Percentiles rank a stretch among this genome's conserved stretches.
Evolutionary conservation across 2,888 invertebrate genomes (phyloP).

Genomic region (Drosophila lutescens): DNA sequence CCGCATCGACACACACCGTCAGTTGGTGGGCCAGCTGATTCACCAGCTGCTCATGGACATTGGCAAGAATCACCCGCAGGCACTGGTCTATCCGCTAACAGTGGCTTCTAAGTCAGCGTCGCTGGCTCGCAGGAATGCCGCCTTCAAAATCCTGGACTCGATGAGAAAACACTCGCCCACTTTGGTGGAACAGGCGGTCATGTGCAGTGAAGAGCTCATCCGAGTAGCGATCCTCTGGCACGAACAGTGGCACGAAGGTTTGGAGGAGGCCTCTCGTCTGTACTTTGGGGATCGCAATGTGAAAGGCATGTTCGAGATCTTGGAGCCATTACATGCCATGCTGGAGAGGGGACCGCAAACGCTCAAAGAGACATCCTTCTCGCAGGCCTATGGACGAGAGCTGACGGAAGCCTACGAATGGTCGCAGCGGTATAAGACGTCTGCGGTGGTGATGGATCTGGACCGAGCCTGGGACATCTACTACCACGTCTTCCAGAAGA

Average conservation of each 20-base stretch:
- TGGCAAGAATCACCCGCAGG: slow-evolving; percentile 98
- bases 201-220: slow-evolving; percentile 98
- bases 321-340: slow-evolving; percentile 97
- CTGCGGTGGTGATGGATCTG: slow-evolving; percentile 94
- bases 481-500: slow-evolving; percentile 98
- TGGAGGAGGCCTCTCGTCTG: slow-evolving; percentile 96
- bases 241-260: slow-evolving; percentile 99
- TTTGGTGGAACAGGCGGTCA: slow-evolving; percentile 97
- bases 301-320: slow-evolving; percentile 97
- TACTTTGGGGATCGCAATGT: slow-evolving; percentile 99
- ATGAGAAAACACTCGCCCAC: slow-evolving; percentile 97
- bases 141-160: slow-evolving; percentile 96
- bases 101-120: slow-evolving; percentile 98
- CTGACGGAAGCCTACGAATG: slow-evolving; percentile 97
- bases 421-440: slow-evolving; percentile 95
- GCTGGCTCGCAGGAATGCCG: slow-evolving; percentile 92
- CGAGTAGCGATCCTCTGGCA: slow-evolving; percentile 99
- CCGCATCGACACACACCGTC: slow-evolving; percentile 95
- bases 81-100: slow-evolving; percentile 97
- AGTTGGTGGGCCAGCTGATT: slow-evolving; percentile 94
- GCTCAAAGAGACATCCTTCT: slow-evolving; percentile 98
- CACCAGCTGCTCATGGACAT: slow-evolving; percentile 97
- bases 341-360: slow-evolving; percentile 97
- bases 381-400: slow-evolving; percentile 97
- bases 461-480: slow-evolving; percentile 99